Evolutionary conservation across 2,113 vertebrate genomes (phyloP).

Genomic region (Epinephelus cyanopodus): DNA sequence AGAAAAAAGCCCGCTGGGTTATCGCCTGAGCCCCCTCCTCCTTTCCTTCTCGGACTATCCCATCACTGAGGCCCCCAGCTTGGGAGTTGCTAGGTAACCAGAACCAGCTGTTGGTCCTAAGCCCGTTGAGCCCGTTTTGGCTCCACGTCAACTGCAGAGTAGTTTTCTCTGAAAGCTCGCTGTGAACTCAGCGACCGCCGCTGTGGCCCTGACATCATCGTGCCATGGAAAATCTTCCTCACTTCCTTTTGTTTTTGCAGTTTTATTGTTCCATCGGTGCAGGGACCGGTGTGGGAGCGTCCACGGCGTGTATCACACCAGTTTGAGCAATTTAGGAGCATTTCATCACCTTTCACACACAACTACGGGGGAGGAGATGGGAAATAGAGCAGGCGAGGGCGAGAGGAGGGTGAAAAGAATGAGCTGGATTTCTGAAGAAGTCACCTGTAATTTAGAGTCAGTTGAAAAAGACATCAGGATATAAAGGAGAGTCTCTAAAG

Average conservation of each 20-base stretch:
- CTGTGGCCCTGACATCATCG: slow-evolving; percentile 77
- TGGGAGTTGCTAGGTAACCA: slow-evolving; percentile 85
- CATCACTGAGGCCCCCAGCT: slow-evolving; percentile 70
- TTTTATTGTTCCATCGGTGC: slow-evolving; percentile 73
- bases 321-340: slow-evolving; percentile 41
- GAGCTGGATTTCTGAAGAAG: slow-evolving; percentile 7
- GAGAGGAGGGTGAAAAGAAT: slow-evolving; percentile 25
- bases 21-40: slow-evolving; percentile 7
- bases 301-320: slow-evolving; percentile 36
- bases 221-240: slow-evolving; percentile 81
- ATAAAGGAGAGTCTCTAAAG: slow-evolving; percentile 34
- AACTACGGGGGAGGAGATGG: background rate
- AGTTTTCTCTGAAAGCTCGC: slow-evolving; percentile 66
- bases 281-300: slow-evolving; percentile 38
- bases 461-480: slow-evolving; percentile 38
- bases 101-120: slow-evolving; percentile 83
- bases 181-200: slow-evolving; percentile 67
- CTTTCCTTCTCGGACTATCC: slow-evolving; percentile 52
- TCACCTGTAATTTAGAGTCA: slow-evolving; percentile 49
- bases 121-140: slow-evolving; percentile 73
- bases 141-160: slow-evolving; percentile 60
- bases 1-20: slow-evolving; percentile 41
- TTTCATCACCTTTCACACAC: slow-evolving; percentile 53
- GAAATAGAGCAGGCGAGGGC: slow-evolving; percentile 14
- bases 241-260: slow-evolving; percentile 81